phyloP scores from a whole-genome alignment of 2,888 invertebrate species.

The Lapara coniferarum region DNA sequence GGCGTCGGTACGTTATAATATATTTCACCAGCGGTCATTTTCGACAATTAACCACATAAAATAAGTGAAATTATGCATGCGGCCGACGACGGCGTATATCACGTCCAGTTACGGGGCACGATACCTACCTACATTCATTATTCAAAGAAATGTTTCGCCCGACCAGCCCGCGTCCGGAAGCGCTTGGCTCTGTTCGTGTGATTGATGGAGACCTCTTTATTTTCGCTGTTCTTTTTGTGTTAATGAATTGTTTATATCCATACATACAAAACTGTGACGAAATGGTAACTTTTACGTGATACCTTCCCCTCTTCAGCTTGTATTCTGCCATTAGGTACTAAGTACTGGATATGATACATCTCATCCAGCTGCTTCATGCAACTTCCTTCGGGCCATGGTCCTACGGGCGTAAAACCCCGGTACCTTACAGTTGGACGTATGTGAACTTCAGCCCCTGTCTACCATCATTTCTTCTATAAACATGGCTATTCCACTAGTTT shows the following conservation, averaged over 20 bases:
- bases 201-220: slow-evolving; percentile 80
- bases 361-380: not conserved
- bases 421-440: too few relatives aligned
- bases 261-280: slow-evolving; percentile 27
- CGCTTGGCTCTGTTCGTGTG: slow-evolving; percentile 76
- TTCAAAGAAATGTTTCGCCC: slow-evolving; percentile 84
- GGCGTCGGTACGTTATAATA: slow-evolving; percentile 75
- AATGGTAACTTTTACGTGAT: not conserved
- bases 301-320: not conserved
- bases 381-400: too few relatives aligned
- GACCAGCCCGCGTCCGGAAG: slow-evolving; percentile 77
- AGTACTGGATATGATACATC: too few relatives aligned
- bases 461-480: too few relatives aligned
- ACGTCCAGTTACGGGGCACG: slow-evolving; percentile 83
- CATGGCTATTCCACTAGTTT: too few relatives aligned
- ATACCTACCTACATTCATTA: slow-evolving; percentile 82
- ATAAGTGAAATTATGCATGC: slow-evolving; percentile 84
- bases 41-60: slow-evolving; percentile 84
- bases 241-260: slow-evolving; percentile 23
- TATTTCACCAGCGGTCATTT: slow-evolving; percentile 83
- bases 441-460: too few relatives aligned
- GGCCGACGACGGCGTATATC: slow-evolving; percentile 83
- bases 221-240: slow-evolving; percentile 61
- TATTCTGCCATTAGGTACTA: not conserved
- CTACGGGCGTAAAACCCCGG: too few relatives aligned